A percentile compares a stretch with the other conserved stretches of the same genome.
Evolutionary conservation across 2,888 invertebrate genomes (phyloP).

Genomic region (Eremobia ochroleuca): DNA sequence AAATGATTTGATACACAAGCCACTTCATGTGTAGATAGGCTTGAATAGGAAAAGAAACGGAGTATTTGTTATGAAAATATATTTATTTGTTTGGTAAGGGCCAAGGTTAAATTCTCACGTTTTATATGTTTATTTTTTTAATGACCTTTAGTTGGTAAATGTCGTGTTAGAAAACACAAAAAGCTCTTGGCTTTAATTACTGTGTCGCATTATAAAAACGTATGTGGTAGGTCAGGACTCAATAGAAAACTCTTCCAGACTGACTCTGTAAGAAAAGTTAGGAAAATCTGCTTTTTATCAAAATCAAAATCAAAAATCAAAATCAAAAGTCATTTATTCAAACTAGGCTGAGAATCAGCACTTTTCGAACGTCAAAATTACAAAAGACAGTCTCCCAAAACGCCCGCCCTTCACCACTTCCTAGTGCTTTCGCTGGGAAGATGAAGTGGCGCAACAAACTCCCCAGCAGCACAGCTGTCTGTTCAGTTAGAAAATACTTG

Average conservation of each 20-base stretch:
- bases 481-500: too few species aligned
- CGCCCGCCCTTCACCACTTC: too few species aligned
- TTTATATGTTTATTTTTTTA: background rate
- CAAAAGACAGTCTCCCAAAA: too few species aligned
- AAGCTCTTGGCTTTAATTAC: background rate
- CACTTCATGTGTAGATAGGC: background rate
- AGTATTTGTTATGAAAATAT: conserved; percentile 1
- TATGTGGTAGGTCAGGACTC: conserved; percentile 9
- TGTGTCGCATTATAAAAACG: conserved; percentile 1
- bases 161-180: background rate
- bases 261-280: background rate
- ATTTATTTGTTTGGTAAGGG: background rate
- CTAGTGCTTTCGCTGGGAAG: too few species aligned
- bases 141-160: background rate
- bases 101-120: background rate
- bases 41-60: background rate
- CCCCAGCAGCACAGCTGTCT: too few species aligned
- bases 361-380: too few species aligned
- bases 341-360: too few species aligned
- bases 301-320: too few species aligned
- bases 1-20: conserved; percentile 3
- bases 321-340: too few species aligned
- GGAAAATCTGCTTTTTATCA: background rate
- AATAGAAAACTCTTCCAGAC: background rate
- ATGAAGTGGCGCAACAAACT: too few species aligned